Conservation (phyloP, 2,797 vertebrate genomes). For the Sebastes hubbsi region DNA sequence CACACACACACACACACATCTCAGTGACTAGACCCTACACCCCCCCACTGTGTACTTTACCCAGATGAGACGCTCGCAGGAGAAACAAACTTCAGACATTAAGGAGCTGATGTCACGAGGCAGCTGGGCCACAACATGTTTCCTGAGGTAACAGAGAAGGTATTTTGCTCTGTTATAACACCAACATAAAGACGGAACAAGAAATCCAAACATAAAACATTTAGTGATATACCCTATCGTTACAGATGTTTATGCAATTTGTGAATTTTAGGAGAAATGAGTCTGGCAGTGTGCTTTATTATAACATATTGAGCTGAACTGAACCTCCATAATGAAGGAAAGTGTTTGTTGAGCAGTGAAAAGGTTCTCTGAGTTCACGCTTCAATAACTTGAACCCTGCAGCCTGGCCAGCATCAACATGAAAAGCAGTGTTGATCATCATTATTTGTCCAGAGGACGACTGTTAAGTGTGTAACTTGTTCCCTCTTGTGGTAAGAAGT, state of each 20-base stretch:
- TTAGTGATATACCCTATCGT: neutral
- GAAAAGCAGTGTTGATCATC: neutral
- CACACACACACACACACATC: slow-evolving; percentile 10
- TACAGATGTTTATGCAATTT: neutral
- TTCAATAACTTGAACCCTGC: neutral
- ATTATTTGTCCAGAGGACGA: neutral
- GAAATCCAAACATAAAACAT: neutral
- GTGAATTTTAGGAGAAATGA: neutral
- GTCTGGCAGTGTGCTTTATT: neutral
- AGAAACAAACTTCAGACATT: slow-evolving; percentile 48
- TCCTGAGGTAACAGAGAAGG: neutral
- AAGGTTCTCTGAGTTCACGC: neutral
- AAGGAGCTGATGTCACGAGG: slow-evolving; percentile 51
- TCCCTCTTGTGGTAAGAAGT: slow-evolving; percentile 58
- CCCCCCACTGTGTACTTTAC: slow-evolving; percentile 57
- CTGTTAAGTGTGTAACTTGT: neutral
- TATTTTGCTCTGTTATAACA: neutral
- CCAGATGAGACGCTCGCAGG: slow-evolving; percentile 31
- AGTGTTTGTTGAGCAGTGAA: neutral
- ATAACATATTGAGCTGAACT: neutral
- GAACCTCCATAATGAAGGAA: neutral
- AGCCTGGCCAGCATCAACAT: neutral
- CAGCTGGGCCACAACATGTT: slow-evolving; percentile 12
- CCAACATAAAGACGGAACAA: neutral
- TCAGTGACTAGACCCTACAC: slow-evolving; percentile 30